Base-by-base conservation (phyloP, 2,113 vertebrate genomes). In the Canis aureus region DNA sequence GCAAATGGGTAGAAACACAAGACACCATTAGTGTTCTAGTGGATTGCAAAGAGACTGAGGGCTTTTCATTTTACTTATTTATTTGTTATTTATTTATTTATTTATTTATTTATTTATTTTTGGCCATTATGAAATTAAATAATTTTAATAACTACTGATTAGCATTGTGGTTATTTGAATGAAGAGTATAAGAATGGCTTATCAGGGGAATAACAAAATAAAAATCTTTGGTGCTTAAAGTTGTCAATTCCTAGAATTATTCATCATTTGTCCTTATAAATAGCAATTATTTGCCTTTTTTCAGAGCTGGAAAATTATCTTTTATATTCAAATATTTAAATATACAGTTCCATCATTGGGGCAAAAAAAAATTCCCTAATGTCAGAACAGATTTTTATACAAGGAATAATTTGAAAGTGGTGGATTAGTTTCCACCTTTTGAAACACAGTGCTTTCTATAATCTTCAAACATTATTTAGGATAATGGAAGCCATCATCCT, bases 381-480 rank as follows among this genome's bases (percentile, higher is more conserved):
- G 98, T 98, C 98, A 98, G 97, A 98, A 97, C 95, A 98, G 98
- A 98, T 99, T 99, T 99, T 99, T 99, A 98, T 98, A 98, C 95
- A 96, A 98, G 98, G 98, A 98, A 98, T 99, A 97, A 99, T 99
- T 99, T 99, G 96, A 99, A 99, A 99, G 99, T 98, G 98, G 94
- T 95, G 98, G 98, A 99, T 99, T 99, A 98, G 98, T 99, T 99
- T 99, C 98, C 97, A 98, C 99, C 98, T 99, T 99, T 99, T 99
- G 98, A 99, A 99, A 99, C 98, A 98, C 98, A 97, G 98, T 98
- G 98, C 99, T 99, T 99, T 99, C 98, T 51, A 98, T 99, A 99
- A 99, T 99, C 99, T 99, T 99, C 99, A 99, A 99, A 99, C 99
- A 99, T 99, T 99, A 99, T 99, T 99, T 98, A 98, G 99, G 98